Conservation (phyloP, 2,113 vertebrate genomes). For the Hiodon alosoides region DNA sequence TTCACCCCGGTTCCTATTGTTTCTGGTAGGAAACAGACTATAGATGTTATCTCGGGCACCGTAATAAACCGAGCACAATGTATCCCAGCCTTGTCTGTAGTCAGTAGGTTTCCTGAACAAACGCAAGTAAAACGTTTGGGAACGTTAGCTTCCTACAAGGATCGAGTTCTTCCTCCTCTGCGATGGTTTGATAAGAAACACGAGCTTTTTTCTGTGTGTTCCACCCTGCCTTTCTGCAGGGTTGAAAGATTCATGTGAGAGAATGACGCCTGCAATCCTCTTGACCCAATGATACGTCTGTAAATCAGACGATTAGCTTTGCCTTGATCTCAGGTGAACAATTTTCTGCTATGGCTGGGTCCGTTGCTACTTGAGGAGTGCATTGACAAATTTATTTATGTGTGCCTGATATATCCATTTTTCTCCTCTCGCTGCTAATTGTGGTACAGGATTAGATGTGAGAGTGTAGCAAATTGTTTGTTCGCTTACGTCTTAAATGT, state of each 20-base stretch:
- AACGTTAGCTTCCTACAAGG: slow-evolving; percentile 32
- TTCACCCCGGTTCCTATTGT: slow-evolving; percentile 43
- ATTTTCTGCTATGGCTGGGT: too few relatives aligned
- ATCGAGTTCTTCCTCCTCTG: slow-evolving; percentile 34
- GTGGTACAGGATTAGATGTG: too few relatives aligned
- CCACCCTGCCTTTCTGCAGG: neutral
- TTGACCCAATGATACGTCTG: neutral
- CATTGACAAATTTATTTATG: too few relatives aligned
- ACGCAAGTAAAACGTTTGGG: slow-evolving; percentile 34
- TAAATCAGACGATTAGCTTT: slow-evolving; percentile 2
- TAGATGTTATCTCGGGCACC: slow-evolving; percentile 42
- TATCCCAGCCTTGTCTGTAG: slow-evolving; percentile 30
- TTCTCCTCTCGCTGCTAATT: too few relatives aligned
- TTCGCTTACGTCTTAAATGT: too few relatives aligned
- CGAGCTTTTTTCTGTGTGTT: too few relatives aligned
- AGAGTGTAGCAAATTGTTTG: too few relatives aligned
- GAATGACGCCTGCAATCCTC: neutral
- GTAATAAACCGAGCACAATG: slow-evolving; percentile 50
- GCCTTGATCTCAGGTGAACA: neutral
- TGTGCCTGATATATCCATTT: too few relatives aligned
- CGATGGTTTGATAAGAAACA: slow-evolving; percentile 28
- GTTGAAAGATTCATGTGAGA: neutral
- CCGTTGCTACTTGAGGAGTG: too few relatives aligned
- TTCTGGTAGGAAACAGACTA: slow-evolving; percentile 45
- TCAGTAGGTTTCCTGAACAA: slow-evolving; percentile 33